phyloP scores from a whole-genome alignment of 1,140 invertebrate species.

The Ips nitidus region DNA sequence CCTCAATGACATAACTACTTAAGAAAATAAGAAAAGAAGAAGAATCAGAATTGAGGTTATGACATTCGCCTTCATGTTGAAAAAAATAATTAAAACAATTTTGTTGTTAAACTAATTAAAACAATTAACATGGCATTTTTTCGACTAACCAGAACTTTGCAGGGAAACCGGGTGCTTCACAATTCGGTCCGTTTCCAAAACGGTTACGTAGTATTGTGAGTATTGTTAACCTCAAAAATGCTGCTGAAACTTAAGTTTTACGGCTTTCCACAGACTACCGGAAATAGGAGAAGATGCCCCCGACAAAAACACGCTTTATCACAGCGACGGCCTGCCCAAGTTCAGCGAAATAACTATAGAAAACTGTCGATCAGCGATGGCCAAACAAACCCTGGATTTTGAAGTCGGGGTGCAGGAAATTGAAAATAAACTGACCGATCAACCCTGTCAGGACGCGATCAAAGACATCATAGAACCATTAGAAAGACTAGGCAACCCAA shows the following conservation, averaged over 20 bases:
- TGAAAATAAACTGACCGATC: conserved; percentile 59
- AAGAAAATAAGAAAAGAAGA: too few relatives aligned
- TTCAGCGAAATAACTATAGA: conserved; percentile 80
- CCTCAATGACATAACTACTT: too few relatives aligned
- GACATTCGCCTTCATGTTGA: too few relatives aligned
- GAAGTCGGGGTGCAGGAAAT: conserved; percentile 73
- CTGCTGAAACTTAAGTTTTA: neutral
- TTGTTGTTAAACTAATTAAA: neutral
- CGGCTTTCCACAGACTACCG: conserved; percentile 69
- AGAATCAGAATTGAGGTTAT: too few relatives aligned
- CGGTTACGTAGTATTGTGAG: conserved; percentile 26
- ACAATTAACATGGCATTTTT: conserved; percentile 18
- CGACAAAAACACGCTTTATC: conserved; percentile 73
- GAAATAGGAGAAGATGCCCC: conserved; percentile 83
- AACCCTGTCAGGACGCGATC: conserved; percentile 63
- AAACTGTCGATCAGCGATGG: conserved; percentile 78
- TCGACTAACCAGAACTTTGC: conserved; percentile 1
- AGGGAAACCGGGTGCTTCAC: neutral
- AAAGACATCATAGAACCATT: conserved; percentile 74
- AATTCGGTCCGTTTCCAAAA: conserved; percentile 11
- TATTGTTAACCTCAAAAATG: neutral
- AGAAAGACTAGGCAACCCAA: conserved; percentile 68
- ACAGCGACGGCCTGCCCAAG: conserved; percentile 71
- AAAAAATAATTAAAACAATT: too few relatives aligned
- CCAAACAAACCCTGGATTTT: conserved; percentile 78